These are phyloP conservation scores for Eudemis profundana DNA, from an alignment of 2,888 invertebrate genomes.

Conservation along the genomic window DNA sequence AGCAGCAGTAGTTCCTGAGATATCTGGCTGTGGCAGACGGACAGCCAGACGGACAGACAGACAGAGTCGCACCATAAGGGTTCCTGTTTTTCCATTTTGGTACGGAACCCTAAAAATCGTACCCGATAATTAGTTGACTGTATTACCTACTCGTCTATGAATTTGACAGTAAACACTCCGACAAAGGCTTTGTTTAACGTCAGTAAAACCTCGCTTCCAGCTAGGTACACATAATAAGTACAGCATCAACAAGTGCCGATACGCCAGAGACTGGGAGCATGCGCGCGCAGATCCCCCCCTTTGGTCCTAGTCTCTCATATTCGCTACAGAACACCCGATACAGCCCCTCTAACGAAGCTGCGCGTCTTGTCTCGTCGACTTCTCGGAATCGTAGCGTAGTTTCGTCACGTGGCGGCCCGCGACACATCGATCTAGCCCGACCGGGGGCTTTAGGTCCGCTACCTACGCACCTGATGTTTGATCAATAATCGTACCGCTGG, in stretches of 20 bases:
- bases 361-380: constrained; percentile 29
- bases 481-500: constrained; percentile 40
- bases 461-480: constrained; percentile 42
- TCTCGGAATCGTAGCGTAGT: constrained; percentile 30
- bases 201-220: constrained; percentile 3
- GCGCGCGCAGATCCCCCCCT: constrained; percentile 60
- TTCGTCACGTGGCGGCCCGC: constrained; percentile 34
- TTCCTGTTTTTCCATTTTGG: too few species aligned
- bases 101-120: too few species aligned
- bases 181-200: constrained; percentile 17
- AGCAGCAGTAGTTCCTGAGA: too few species aligned
- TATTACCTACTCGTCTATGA: too few species aligned
- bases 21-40: too few species aligned
- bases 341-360: constrained; percentile 29
- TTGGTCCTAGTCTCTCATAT: constrained; percentile 45
- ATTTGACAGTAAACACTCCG: not conserved
- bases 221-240: constrained; percentile 21
- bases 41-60: too few species aligned
- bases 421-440: constrained; percentile 33
- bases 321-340: constrained; percentile 4
- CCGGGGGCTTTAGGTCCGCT: constrained; percentile 19
- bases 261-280: constrained; percentile 47
- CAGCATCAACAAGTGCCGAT: constrained; percentile 61
- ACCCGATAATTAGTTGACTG: too few species aligned
- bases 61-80: too few species aligned